Evolutionary conservation across 2,797 vertebrate species (phyloP).

Genomic region (Ficedula albicollis): DNA sequence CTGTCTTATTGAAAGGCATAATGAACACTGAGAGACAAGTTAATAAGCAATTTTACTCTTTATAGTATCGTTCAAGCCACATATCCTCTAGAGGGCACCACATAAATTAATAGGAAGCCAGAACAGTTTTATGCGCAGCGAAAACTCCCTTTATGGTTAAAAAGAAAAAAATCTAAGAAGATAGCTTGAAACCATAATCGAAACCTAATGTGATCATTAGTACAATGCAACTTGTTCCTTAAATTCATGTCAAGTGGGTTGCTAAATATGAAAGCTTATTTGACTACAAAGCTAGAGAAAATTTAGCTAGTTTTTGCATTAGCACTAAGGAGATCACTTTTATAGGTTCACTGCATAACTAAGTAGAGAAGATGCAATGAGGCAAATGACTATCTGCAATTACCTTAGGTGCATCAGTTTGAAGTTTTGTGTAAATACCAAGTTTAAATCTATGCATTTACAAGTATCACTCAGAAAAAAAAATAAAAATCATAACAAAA

Average conservation of each 20-base stretch:
- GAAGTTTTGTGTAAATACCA: constrained; percentile 66
- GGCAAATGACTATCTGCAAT: constrained; percentile 67
- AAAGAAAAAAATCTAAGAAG: not conserved
- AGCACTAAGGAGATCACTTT: constrained; percentile 62
- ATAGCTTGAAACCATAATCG: constrained; percentile 15
- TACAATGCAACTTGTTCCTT: constrained; percentile 43
- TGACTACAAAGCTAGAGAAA: constrained; percentile 54
- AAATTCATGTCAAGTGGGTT: constrained; percentile 23
- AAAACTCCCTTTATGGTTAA: constrained; percentile 29
- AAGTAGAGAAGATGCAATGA: constrained; percentile 63
- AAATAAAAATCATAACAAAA: not conserved
- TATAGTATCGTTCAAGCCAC: not conserved
- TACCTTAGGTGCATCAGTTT: constrained; percentile 63
- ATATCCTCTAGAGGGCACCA: constrained; percentile 66
- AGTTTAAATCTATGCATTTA: constrained; percentile 28
- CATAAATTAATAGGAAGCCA: constrained; percentile 59
- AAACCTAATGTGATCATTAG: constrained; percentile 49
- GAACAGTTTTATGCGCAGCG: not conserved
- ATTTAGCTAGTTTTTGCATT: constrained; percentile 51
- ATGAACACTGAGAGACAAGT: constrained; percentile 40
- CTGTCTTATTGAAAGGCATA: constrained; percentile 33
- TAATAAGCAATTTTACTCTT: constrained; percentile 58
- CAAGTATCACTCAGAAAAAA: not conserved
- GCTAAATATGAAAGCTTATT: constrained; percentile 63
- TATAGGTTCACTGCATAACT: constrained; percentile 63